Evolutionary conservation across 1,140 invertebrate species (phyloP).

Genomic region (Leptinotarsa lineolata): DNA sequence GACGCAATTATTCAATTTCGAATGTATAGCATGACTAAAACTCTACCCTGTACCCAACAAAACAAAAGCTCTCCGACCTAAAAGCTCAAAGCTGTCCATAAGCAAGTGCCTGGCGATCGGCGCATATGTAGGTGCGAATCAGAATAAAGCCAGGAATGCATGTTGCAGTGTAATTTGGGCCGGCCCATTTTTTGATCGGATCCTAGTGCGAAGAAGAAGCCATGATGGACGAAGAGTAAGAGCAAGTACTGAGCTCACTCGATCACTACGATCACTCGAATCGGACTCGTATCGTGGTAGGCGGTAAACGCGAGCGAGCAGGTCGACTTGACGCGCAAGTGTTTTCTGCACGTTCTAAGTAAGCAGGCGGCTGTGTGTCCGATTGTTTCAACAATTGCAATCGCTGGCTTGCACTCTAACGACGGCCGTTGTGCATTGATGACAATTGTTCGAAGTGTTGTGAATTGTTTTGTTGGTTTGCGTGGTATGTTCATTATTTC

Average conservation of each 20-base stretch:
- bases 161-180: slow-evolving; percentile 44
- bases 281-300: slow-evolving; percentile 45
- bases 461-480: slow-evolving; percentile 31
- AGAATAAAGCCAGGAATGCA: slow-evolving; percentile 36
- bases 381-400: slow-evolving; percentile 52
- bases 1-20: no score
- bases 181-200: slow-evolving; percentile 40
- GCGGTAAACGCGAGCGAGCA: slow-evolving; percentile 51
- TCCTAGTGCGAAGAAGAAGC: slow-evolving; percentile 44
- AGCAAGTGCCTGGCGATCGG: slow-evolving; percentile 24
- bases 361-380: slow-evolving; percentile 33
- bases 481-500: slow-evolving; percentile 15
- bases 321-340: slow-evolving; percentile 47
- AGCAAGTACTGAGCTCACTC: slow-evolving; percentile 33
- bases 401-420: slow-evolving; percentile 41
- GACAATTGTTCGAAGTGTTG: slow-evolving; percentile 24
- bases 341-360: slow-evolving; percentile 46
- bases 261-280: slow-evolving; percentile 24
- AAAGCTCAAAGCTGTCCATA: slow-evolving; percentile 28
- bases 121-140: slow-evolving; percentile 32
- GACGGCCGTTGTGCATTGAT: slow-evolving; percentile 39
- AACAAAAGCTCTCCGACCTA: slow-evolving; percentile 11
- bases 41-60: background rate
- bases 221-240: slow-evolving; percentile 53
- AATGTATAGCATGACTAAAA: background rate